Percentiles rank a stretch among this genome's conserved stretches.
Conservation (phyloP, 2,113 vertebrate genomes). For the Elgaria multicarinata region DNA sequence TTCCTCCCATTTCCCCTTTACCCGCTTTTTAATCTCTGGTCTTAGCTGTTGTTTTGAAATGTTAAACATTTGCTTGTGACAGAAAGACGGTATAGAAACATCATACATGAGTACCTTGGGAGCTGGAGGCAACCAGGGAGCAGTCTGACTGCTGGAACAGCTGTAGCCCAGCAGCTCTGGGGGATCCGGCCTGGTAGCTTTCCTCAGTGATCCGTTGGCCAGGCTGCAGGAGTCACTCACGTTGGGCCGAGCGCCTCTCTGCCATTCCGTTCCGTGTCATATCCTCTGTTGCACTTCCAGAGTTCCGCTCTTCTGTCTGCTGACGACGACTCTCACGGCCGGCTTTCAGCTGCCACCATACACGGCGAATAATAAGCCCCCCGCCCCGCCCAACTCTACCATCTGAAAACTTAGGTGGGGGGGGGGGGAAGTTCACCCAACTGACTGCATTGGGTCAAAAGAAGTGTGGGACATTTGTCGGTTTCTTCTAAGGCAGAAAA, state of each 20-base stretch:
- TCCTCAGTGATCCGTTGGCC: background rate
- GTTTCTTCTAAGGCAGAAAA: background rate
- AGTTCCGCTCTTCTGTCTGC: background rate
- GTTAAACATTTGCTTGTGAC: background rate
- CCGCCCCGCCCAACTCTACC: accelerated
- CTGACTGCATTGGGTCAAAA: background rate
- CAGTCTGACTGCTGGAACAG: background rate
- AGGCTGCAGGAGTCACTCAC: background rate
- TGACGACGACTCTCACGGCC: background rate
- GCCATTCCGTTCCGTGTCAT: background rate
- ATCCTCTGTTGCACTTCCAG: background rate
- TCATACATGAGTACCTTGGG: background rate
- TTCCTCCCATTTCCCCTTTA: too few relatives aligned
- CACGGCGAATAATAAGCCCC: background rate
- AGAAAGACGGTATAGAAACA: background rate
- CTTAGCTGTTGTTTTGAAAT: background rate
- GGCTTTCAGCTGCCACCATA: background rate
- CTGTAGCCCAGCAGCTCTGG: background rate
- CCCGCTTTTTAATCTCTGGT: background rate
- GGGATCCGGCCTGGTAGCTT: background rate
- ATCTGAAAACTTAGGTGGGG: background rate
- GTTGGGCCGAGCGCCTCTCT: background rate
- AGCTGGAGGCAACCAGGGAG: background rate
- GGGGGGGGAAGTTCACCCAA: background rate
- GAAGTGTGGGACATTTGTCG: background rate